These are phyloP conservation scores for Agrochola lychnidis DNA, from an alignment of 2,888 invertebrate genomes.

Conservation along the genomic window DNA sequence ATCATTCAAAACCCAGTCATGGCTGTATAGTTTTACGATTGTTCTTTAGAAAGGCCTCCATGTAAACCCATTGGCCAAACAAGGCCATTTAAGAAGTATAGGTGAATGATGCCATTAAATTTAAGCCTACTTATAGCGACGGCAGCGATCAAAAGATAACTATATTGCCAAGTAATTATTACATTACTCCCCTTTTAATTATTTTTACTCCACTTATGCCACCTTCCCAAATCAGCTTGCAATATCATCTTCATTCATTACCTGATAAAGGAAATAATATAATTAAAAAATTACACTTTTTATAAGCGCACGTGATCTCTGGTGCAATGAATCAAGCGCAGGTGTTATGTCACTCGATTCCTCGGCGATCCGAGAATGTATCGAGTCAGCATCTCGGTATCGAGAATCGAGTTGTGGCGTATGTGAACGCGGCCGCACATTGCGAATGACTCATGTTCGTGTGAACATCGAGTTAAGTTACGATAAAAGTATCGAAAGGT, in stretches of 20 bases:
- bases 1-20: conserved; percentile 5
- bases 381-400: conserved; percentile 80
- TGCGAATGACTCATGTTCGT: conserved; percentile 77
- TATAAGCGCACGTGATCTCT: conserved; percentile 44
- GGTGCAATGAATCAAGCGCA: conserved; percentile 73
- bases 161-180: conserved; percentile 26
- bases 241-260: conserved; percentile 40
- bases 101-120: background rate
- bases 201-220: conserved; percentile 5
- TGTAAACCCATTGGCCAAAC: background rate
- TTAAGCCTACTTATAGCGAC: conserved; percentile 2
- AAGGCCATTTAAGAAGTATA: background rate
- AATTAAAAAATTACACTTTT: conserved; percentile 45
- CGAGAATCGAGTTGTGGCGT: conserved; percentile 74
- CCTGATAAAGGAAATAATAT: conserved; percentile 40
- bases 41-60: background rate
- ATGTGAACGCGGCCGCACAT: conserved; percentile 77
- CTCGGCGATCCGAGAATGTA: conserved; percentile 77
- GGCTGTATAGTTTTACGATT: background rate
- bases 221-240: conserved; percentile 21
- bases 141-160: conserved; percentile 21
- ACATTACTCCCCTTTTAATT: conserved; percentile 10
- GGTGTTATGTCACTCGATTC: conserved; percentile 83
- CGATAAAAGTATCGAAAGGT: conserved; percentile 57
- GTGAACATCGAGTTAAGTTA: conserved; percentile 70